Conservation (phyloP, 2,888 invertebrate species). For the Athalia circularis region DNA sequence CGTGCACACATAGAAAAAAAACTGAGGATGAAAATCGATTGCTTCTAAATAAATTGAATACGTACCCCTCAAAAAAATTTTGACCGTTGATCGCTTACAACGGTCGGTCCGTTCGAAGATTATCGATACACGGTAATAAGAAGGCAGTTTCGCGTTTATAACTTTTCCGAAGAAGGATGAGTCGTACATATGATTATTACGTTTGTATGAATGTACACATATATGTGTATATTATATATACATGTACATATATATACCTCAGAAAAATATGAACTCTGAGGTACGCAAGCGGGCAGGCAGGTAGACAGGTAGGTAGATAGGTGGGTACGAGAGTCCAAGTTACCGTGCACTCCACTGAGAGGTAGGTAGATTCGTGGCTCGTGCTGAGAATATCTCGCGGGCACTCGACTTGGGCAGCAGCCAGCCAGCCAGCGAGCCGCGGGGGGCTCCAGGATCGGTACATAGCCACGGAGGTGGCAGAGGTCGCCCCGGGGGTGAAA, state of each 20-base stretch:
- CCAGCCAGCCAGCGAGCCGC: slow-evolving; percentile 46
- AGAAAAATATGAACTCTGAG: slow-evolving; percentile 16
- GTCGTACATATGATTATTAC: no score
- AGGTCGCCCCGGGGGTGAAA: slow-evolving; percentile 41
- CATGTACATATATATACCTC: not conserved
- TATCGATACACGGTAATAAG: no score
- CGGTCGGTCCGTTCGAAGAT: no score
- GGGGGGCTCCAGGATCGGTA: slow-evolving; percentile 56
- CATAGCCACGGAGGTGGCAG: slow-evolving; percentile 62
- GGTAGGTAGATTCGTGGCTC: slow-evolving; percentile 69
- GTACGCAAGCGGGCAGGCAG: not conserved
- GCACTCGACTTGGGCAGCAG: slow-evolving; percentile 71
- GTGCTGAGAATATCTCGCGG: slow-evolving; percentile 72
- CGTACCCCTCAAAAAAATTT: no score
- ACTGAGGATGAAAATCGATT: no score
- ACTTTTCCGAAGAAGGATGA: no score
- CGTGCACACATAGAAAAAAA: no score
- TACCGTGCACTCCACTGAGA: slow-evolving; percentile 33
- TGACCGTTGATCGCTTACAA: no score
- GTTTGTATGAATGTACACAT: no score
- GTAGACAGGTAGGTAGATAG: not conserved
- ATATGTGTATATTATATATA: not conserved
- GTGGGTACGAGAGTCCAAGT: slow-evolving; percentile 12
- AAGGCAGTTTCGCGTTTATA: no score
- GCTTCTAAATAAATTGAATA: no score